phyloP scores from a whole-genome alignment of 1,140 invertebrate species.

The Aleiodes sp. region DNA sequence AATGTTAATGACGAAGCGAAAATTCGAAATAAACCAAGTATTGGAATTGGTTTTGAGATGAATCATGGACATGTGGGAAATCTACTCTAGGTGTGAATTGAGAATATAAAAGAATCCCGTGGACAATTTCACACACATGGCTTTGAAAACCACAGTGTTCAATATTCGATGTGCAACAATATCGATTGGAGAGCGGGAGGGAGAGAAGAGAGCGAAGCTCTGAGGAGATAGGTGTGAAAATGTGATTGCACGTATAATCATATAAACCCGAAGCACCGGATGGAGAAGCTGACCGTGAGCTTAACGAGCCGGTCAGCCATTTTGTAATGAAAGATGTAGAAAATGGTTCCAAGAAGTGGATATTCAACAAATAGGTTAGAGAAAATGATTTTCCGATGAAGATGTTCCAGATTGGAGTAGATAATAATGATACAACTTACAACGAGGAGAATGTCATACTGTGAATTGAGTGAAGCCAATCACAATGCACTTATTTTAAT shows the following conservation, averaged over 20 bases:
- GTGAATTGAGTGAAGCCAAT: neutral
- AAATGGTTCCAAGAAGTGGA: neutral
- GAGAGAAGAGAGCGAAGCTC: neutral
- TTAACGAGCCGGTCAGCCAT: neutral
- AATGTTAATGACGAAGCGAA: neutral
- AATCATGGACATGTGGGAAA: constrained; percentile 5
- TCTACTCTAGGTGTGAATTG: neutral
- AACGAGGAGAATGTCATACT: neutral
- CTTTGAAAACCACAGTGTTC: neutral
- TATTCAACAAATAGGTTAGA: neutral
- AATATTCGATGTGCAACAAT: neutral
- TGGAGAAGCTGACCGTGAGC: neutral
- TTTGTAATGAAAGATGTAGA: neutral
- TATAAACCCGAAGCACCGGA: no score
- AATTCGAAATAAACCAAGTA: neutral
- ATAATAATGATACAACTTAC: neutral
- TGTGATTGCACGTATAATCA: constrained; percentile 10
- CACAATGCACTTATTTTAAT: neutral
- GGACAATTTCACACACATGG: neutral
- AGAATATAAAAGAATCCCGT: neutral
- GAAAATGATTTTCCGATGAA: neutral
- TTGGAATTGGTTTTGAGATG: neutral
- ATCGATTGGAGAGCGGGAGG: constrained; percentile 18
- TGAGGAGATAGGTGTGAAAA: neutral
- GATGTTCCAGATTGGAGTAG: neutral